A percentile compares a stretch with the other conserved stretches of the same genome.
Conservation (phyloP, 2,797 vertebrate species). For the Premnoplex brunnescens region DNA sequence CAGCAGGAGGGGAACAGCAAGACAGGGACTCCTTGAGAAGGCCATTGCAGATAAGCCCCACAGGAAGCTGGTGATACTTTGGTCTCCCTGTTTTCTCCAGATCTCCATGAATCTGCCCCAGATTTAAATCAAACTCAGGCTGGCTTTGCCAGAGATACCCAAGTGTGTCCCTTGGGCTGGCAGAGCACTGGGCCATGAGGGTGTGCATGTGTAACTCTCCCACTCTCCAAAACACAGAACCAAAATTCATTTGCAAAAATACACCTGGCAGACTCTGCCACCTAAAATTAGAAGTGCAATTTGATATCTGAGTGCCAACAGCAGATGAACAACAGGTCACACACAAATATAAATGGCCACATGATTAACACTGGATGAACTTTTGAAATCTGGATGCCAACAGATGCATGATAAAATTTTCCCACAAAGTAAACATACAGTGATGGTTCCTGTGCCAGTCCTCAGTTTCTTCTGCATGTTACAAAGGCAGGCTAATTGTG, state of each 20-base stretch:
- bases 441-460: background rate
- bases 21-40: background rate
- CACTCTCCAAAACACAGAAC: background rate
- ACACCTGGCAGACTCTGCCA: background rate
- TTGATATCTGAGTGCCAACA: background rate
- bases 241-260: background rate
- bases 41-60: background rate
- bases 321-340: background rate
- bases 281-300: background rate
- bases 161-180: accelerated
- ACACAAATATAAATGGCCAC: background rate
- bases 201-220: background rate
- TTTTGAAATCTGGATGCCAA: background rate
- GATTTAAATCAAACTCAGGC: background rate
- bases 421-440: background rate
- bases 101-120: background rate
- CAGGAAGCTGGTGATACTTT: background rate
- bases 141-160: background rate
- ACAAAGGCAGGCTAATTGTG: background rate
- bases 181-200: background rate
- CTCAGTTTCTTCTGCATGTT: background rate
- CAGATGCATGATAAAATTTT: background rate
- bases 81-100: background rate
- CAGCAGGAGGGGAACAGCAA: background rate
- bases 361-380: constrained; percentile 11